phyloP scores from a whole-genome alignment of 2,888 invertebrate genomes.

The Acanthosepion lycidas region DNA sequence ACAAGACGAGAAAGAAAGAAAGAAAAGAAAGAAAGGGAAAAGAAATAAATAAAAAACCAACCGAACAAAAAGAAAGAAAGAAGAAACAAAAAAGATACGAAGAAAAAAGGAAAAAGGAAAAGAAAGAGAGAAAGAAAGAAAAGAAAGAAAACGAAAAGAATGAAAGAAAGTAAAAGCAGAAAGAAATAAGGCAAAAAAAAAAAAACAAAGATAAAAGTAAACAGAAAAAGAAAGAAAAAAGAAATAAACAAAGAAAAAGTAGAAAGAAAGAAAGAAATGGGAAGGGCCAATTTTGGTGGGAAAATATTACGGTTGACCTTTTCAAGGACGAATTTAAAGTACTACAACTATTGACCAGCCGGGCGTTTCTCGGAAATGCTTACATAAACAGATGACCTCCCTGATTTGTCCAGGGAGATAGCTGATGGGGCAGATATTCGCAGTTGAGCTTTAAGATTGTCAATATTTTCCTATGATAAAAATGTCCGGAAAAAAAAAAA shows the following conservation, averaged over 20 bases:
- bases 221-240: neutral
- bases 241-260: too few species aligned
- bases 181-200: neutral
- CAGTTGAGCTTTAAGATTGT: neutral
- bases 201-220: too few species aligned
- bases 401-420: neutral
- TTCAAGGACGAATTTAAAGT: neutral
- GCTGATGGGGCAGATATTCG: neutral
- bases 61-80: too few species aligned
- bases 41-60: too few species aligned
- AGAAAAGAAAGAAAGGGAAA: neutral
- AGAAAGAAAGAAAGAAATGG: neutral
- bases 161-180: neutral
- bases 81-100: too few species aligned
- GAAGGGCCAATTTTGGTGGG: too few species aligned
- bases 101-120: too few species aligned
- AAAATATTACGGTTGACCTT: neutral
- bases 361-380: neutral
- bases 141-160: neutral
- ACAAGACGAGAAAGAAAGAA: neutral
- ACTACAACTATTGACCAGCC: neutral
- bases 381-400: constrained; percentile 2
- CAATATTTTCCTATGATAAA: constrained; percentile 33
- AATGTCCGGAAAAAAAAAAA: neutral
- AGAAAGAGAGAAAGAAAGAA: too few species aligned